phyloP scores from a whole-genome alignment of 2,113 vertebrate species.

The Petrocephalus zakoni region DNA sequence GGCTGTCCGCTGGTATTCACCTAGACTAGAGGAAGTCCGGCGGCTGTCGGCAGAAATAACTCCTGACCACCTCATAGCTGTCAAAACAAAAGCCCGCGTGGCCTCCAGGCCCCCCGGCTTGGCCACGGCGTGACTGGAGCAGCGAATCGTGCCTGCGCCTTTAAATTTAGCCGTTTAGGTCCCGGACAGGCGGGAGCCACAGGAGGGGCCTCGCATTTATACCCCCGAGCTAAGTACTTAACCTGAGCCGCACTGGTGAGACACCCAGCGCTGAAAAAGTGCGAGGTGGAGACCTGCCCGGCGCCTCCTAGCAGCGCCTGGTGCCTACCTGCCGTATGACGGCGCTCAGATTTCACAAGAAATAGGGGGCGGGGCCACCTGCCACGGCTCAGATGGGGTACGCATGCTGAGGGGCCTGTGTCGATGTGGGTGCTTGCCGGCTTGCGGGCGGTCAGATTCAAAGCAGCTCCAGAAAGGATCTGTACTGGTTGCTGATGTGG shows the following conservation, averaged over 20 bases:
- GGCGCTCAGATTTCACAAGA: background rate
- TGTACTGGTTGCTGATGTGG: background rate
- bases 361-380: background rate
- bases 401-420: background rate
- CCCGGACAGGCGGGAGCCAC: background rate
- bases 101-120: background rate
- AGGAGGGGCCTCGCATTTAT: no score
- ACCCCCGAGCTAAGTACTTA: background rate
- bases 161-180: background rate
- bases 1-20: slow-evolving; percentile 8
- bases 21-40: background rate
- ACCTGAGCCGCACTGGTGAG: background rate
- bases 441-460: background rate
- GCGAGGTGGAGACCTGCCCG: background rate
- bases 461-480: background rate
- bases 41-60: slow-evolving; percentile 1
- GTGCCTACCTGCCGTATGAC: background rate
- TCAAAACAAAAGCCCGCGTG: background rate
- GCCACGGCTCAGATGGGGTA: background rate
- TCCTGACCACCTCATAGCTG: slow-evolving; percentile 11
- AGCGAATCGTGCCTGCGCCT: background rate
- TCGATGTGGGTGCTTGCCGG: background rate
- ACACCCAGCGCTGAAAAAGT: background rate
- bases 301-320: background rate
- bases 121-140: background rate